phyloP scores from a whole-genome alignment of 2,888 invertebrate genomes.

The Plagodis pulveraria region DNA sequence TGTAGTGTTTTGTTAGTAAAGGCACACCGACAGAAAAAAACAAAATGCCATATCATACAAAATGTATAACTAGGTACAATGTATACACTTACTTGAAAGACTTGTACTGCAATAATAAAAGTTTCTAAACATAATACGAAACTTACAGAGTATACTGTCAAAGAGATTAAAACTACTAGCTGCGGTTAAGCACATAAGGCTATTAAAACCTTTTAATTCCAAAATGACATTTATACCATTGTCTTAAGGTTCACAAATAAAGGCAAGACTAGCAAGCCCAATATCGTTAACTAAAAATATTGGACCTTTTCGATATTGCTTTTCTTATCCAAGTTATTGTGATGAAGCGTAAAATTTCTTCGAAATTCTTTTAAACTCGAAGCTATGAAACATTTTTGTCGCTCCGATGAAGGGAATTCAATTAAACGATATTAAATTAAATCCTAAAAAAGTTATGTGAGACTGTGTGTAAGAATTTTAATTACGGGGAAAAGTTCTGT shows the following conservation, averaged over 20 bases:
- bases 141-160: constrained; percentile 10
- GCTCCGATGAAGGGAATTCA: constrained; percentile 9
- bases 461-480: neutral
- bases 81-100: neutral
- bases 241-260: constrained; percentile 8
- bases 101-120: neutral
- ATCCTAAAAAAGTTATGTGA: neutral
- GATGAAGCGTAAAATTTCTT: constrained; percentile 28
- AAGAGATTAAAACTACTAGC: constrained; percentile 5
- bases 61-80: no score
- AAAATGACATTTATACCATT: constrained; percentile 12
- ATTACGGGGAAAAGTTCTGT: neutral
- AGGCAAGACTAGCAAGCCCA: constrained; percentile 34
- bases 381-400: constrained; percentile 16
- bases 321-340: constrained; percentile 34
- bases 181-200: constrained; percentile 6
- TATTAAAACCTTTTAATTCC: constrained; percentile 1
- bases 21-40: no score
- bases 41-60: no score
- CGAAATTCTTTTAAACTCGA: constrained; percentile 18
- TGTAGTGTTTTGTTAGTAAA: no score
- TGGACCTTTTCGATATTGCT: constrained; percentile 58
- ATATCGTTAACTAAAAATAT: constrained; percentile 58
- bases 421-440: neutral
- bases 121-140: constrained; percentile 4